Percentiles rank a stretch among this genome's conserved stretches.
Conservation (phyloP, 1,140 invertebrate species). For the Popillia japonica region DNA sequence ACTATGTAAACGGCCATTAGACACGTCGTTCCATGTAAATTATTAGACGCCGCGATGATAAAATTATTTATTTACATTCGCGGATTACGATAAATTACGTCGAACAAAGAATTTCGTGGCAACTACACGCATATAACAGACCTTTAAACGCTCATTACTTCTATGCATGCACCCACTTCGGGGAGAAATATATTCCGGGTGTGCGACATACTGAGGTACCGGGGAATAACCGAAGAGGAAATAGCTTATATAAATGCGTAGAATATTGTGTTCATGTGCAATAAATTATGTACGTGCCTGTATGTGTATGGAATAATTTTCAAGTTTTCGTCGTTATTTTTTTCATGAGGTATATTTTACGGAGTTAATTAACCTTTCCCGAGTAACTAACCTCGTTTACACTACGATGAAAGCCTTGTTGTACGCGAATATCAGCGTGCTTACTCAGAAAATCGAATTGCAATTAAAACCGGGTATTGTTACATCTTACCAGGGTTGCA, state of each 20-base stretch:
- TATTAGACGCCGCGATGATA: background rate
- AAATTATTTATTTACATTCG: constrained; percentile 13
- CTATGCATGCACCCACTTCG: background rate
- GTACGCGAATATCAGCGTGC: no score
- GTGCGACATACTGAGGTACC: background rate
- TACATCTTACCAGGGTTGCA: no score
- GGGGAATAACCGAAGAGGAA: background rate
- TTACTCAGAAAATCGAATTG: no score
- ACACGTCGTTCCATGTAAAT: constrained; percentile 14
- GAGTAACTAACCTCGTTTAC: no score
- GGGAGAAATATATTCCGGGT: background rate
- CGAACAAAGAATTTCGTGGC: background rate
- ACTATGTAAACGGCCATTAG: background rate
- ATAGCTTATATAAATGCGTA: background rate
- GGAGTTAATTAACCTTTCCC: no score
- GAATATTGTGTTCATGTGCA: background rate
- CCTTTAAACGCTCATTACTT: background rate
- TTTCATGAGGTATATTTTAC: no score
- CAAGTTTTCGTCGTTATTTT: background rate
- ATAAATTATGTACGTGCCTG: background rate
- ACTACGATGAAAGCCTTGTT: no score
- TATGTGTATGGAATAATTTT: no score
- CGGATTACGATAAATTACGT: constrained; percentile 2
- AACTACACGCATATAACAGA: constrained; percentile 6
- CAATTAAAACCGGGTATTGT: no score